Conservation (phyloP, 1,140 invertebrate genomes). For the Drosophila prosaltans region DNA sequence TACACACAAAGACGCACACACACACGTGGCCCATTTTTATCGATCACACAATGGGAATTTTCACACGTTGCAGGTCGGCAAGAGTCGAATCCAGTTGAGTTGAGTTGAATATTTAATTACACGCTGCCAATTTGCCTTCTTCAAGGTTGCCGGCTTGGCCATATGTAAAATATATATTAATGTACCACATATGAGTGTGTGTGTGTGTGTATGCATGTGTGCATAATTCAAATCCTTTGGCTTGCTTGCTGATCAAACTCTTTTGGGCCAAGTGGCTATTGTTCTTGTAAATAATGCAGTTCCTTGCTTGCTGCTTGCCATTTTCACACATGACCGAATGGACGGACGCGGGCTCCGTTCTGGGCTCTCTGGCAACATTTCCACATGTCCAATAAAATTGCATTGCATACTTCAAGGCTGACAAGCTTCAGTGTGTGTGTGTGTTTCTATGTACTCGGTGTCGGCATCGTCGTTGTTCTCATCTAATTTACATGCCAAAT, state of each 20-base stretch:
- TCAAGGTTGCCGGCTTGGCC: slow-evolving; percentile 57
- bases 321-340: slow-evolving; percentile 54
- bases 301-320: slow-evolving; percentile 44
- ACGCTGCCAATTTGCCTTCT: slow-evolving; percentile 51
- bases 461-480: slow-evolving; percentile 14
- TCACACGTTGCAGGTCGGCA: slow-evolving; percentile 54
- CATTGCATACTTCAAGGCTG: slow-evolving; percentile 72
- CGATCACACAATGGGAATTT: slow-evolving; percentile 79
- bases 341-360: background rate
- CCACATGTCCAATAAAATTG: slow-evolving; percentile 54
- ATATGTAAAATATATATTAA: too few relatives aligned
- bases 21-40: slow-evolving; percentile 52
- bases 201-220: slow-evolving; percentile 9
- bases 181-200: too few relatives aligned
- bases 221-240: slow-evolving; percentile 57
- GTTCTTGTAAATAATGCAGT: slow-evolving; percentile 51
- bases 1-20: slow-evolving; percentile 26
- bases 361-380: slow-evolving; percentile 51
- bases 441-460: background rate
- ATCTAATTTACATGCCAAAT: slow-evolving; percentile 72
- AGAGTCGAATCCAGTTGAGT: slow-evolving; percentile 4
- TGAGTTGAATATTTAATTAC: slow-evolving; percentile 43
- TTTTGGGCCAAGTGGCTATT: slow-evolving; percentile 46
- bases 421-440: background rate
- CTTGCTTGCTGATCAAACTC: slow-evolving; percentile 9